Percentiles rank a stretch among this genome's conserved stretches.
These are phyloP conservation scores for Cerastoderma edule DNA, from an alignment of 2,888 invertebrate species.

Conservation along the genomic window DNA sequence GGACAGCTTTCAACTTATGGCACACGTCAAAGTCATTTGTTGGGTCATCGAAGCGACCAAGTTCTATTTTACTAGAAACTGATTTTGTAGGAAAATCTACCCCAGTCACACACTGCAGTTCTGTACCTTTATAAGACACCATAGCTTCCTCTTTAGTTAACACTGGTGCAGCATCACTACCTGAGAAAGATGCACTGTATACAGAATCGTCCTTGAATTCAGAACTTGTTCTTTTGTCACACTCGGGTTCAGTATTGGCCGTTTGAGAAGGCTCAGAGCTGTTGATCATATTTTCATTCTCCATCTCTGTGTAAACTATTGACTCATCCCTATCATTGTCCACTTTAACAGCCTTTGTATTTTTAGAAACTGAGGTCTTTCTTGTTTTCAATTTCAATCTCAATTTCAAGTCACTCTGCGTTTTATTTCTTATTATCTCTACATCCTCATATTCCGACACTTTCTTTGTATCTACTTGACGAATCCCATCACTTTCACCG, in stretches of 20 bases:
- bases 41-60: too few species aligned
- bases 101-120: too few species aligned
- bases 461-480: neutral
- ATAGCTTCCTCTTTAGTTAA: neutral
- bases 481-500: neutral
- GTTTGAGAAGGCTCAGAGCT: too few species aligned
- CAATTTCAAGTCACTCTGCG: constrained; percentile 27
- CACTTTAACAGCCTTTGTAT: neutral
- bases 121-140: too few species aligned
- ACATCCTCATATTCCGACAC: constrained; percentile 17
- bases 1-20: too few species aligned
- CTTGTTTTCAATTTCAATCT: constrained; percentile 41
- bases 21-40: too few species aligned
- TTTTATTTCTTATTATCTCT: constrained; percentile 17
- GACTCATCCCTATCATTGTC: constrained; percentile 1
- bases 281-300: neutral
- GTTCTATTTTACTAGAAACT: too few species aligned
- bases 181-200: neutral
- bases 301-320: neutral
- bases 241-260: too few species aligned
- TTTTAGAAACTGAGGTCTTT: neutral
- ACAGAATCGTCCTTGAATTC: too few species aligned
- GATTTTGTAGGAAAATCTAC: too few species aligned
- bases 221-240: too few species aligned
- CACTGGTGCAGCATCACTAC: neutral